These are phyloP conservation scores for Magallana angulata DNA, from an alignment of 1,140 invertebrate genomes.

Conservation along the genomic window DNA sequence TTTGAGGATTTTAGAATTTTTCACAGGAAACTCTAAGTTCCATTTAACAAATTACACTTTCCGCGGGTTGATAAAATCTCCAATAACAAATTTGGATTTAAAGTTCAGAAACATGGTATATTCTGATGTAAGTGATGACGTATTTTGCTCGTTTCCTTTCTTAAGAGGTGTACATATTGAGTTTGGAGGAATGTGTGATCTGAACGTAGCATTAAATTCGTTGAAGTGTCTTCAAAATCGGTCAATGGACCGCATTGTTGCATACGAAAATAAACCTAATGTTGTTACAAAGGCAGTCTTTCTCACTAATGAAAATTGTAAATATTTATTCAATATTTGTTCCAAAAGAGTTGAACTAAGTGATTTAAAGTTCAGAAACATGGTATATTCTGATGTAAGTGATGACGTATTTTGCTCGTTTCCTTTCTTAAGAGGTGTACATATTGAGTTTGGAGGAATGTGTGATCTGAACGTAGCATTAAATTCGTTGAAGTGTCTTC, in stretches of 20 bases:
- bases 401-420: neutral
- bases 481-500: neutral
- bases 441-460: neutral
- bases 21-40: neutral
- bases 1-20: neutral
- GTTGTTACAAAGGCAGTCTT: neutral
- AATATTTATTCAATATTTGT: neutral
- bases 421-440: neutral
- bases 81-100: neutral
- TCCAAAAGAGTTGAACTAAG: neutral
- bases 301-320: neutral
- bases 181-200: neutral
- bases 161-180: neutral
- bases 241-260: neutral
- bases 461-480: neutral
- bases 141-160: neutral
- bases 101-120: neutral
- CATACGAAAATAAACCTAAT: neutral
- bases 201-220: neutral
- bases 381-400: neutral
- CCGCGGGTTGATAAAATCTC: neutral
- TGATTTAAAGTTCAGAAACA: neutral
- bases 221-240: neutral
- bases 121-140: neutral
- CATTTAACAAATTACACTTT: neutral